Evolutionary conservation across 2,113 vertebrate genomes (phyloP), one percentile per base, ranked within the genome.

Genomic region (Corythaeola cristata): DNA sequence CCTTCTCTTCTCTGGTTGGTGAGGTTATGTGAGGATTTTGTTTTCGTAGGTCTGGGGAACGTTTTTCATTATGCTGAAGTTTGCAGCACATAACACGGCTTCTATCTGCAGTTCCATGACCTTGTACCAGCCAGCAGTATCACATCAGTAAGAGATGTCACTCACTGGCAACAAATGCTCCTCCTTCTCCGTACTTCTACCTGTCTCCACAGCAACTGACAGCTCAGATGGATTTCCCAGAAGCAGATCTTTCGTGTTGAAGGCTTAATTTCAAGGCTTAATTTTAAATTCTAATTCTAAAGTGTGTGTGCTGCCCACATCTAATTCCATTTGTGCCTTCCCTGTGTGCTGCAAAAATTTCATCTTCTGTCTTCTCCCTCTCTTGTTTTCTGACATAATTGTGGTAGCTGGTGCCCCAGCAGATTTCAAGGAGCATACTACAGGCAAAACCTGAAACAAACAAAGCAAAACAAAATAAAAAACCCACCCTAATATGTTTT

Each of bases 271-370:
- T 96, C 73, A 81, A 64, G 77, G 44, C 73, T 90, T 90, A 89
- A 92, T 95, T 95, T 92, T 67, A 95, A 95, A 95, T 95, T 96
- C 79, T 85, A 94, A 94, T 93, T 95, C 86, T 87, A 77, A 90
- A 91, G 78, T 90, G 60, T 89, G 52, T 94, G 44, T 0, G 0
- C 56, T 96, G 66, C 77, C 80, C 91, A 87, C 76, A 87, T 94
- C 44, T 97, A 92, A 96, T 96, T 95, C 77, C 89, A 82, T 95
- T 94, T 95, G 84, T 92, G 94, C 52, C n/a, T 96, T 95, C 60
- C 62, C 56, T 20, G 39, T 0, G 1, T 60, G 69, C 68, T 95
- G 84, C 81, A 93, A 84, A 64, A 92, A 78, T 47, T 92, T 92
- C 13, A 63, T 93, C 76, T 95, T 96, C 79, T 83, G 6, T 85